phyloP scores from a whole-genome alignment of 2,113 vertebrate genomes.

The Pyxicephalus adspersus region DNA sequence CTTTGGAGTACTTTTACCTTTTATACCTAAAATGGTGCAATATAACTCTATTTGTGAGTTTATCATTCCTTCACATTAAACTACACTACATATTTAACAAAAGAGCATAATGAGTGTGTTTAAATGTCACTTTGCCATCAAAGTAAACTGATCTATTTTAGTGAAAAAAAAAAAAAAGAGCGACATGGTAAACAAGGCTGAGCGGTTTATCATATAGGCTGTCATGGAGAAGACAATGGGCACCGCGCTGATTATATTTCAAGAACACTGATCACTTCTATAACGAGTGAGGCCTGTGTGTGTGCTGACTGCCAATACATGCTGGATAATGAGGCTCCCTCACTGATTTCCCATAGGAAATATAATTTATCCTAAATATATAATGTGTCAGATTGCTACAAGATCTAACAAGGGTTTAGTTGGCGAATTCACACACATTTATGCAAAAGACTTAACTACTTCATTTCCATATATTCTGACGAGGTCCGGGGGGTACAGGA shows the following conservation, averaged over 20 bases:
- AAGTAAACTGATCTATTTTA: constrained; percentile 40
- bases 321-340: constrained; percentile 53
- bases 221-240: constrained; percentile 16
- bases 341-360: constrained; percentile 64
- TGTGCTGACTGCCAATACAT: constrained; percentile 51
- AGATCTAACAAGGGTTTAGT: constrained; percentile 59
- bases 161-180: constrained; percentile 48
- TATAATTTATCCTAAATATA: constrained; percentile 57
- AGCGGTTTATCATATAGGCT: constrained; percentile 47
- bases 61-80: background rate
- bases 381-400: constrained; percentile 46
- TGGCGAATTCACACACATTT: constrained; percentile 68
- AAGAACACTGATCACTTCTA: background rate
- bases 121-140: constrained; percentile 47
- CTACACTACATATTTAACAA: background rate
- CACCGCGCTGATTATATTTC: constrained; percentile 2
- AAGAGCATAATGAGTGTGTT: constrained; percentile 30
- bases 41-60: too few species aligned
- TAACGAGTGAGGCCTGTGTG: background rate
- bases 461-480: background rate
- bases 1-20: too few species aligned
- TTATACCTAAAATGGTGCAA: too few species aligned
- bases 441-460: constrained; percentile 49
- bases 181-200: constrained; percentile 25
- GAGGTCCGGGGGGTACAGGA: background rate